phyloP scores from a whole-genome alignment of 2,888 invertebrate species.

The Chymomyza caudatula region DNA sequence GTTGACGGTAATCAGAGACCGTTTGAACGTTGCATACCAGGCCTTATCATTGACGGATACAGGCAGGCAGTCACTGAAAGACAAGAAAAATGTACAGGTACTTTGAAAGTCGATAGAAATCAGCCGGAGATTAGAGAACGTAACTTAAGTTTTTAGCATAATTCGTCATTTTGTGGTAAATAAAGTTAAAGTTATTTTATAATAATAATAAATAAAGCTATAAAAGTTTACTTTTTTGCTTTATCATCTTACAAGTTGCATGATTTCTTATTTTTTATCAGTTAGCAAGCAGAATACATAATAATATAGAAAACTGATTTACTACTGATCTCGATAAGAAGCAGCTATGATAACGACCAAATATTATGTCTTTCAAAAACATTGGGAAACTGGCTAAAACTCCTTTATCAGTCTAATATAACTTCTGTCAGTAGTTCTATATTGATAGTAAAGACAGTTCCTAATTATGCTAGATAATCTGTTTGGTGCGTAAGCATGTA shows the following conservation, averaged over 20 bases:
- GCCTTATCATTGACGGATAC: background rate
- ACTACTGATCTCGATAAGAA: background rate
- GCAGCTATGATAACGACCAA: background rate
- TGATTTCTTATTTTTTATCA: constrained; percentile 28
- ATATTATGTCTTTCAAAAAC: background rate
- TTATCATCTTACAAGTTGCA: constrained; percentile 37
- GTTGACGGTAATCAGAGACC: background rate
- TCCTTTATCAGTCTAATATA: too few species aligned
- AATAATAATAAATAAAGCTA: background rate
- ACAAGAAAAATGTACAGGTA: background rate
- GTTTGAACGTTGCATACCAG: background rate
- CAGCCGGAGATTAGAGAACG: background rate
- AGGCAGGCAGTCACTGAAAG: too few species aligned
- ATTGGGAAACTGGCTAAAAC: too few species aligned
- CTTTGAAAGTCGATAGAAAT: background rate
- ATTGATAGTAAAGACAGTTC: too few species aligned
- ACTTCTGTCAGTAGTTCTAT: too few species aligned
- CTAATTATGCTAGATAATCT: too few species aligned
- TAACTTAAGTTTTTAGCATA: too few species aligned
- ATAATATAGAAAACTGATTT: background rate
- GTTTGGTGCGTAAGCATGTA: background rate
- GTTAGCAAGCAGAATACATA: constrained; percentile 1
- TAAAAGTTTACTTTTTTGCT: constrained; percentile 25
- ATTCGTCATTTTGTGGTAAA: too few species aligned
- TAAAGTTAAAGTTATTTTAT: too few species aligned